A percentile compares a stretch with the other conserved stretches of the same genome.
Evolutionary conservation across 1,140 invertebrate species (phyloP).

Genomic region (Heliconius congener): DNA sequence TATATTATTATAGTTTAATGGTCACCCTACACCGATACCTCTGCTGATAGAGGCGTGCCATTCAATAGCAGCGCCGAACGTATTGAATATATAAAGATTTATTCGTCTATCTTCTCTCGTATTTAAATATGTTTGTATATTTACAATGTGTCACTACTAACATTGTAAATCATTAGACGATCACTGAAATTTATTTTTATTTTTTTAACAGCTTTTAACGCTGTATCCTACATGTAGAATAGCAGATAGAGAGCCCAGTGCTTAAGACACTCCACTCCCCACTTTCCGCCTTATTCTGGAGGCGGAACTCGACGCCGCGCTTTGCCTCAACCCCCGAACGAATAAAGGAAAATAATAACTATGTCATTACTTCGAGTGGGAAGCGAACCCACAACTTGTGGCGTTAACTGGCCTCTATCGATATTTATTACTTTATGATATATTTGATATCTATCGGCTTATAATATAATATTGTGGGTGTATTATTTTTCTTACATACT

Average conservation of each 20-base stretch:
- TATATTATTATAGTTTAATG: background rate
- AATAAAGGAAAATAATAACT: too few relatives aligned
- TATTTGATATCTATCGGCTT: background rate
- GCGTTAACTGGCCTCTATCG: too few relatives aligned
- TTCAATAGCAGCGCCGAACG: slow-evolving; percentile 35
- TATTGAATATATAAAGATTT: slow-evolving; percentile 19
- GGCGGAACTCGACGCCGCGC: too few relatives aligned
- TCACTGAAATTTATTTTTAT: background rate
- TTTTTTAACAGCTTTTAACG: too few relatives aligned
- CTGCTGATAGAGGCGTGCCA: slow-evolving; percentile 32
- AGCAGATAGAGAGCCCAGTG: too few relatives aligned
- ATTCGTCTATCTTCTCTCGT: background rate
- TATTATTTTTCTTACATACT: slow-evolving; percentile 8
- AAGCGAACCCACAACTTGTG: too few relatives aligned
- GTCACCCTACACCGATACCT: slow-evolving; percentile 37
- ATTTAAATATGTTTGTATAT: background rate
- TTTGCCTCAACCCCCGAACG: too few relatives aligned
- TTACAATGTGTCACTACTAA: background rate
- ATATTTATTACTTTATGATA: background rate
- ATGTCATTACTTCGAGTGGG: too few relatives aligned
- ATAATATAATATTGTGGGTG: background rate
- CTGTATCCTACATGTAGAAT: too few relatives aligned
- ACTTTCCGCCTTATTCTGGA: too few relatives aligned
- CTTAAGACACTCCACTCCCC: too few relatives aligned
- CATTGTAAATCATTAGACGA: background rate